These are phyloP conservation scores for Leptopterna dolabrata DNA, from an alignment of 2,888 invertebrate genomes.

Conservation along the genomic window DNA sequence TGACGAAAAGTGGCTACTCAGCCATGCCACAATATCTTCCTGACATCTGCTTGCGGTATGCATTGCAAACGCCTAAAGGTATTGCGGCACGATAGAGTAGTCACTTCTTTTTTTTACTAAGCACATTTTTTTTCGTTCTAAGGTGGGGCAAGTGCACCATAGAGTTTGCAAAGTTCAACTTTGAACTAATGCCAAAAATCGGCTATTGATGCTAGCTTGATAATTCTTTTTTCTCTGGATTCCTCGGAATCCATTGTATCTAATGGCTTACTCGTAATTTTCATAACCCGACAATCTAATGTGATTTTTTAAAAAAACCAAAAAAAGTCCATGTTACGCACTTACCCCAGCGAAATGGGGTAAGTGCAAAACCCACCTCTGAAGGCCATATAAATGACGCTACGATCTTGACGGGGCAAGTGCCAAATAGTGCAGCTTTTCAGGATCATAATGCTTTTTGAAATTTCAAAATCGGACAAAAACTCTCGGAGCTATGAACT, in stretches of 20 bases:
- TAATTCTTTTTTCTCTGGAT: neutral
- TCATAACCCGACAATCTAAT: neutral
- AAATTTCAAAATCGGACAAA: slow-evolving; percentile 5
- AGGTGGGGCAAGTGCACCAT: slow-evolving; percentile 9
- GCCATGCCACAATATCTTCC: too few species aligned
- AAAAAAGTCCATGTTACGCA: neutral
- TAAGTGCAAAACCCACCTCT: neutral
- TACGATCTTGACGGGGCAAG: slow-evolving; percentile 2
- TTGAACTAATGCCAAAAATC: neutral
- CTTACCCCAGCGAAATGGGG: neutral
- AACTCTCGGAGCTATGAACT: slow-evolving; percentile 3
- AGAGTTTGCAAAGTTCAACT: slow-evolving; percentile 5
- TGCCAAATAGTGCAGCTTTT: neutral
- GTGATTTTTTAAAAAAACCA: neutral
- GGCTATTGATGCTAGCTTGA: neutral
- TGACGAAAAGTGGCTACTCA: too few species aligned
- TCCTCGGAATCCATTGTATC: neutral
- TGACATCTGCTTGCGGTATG: too few species aligned
- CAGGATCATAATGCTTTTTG: slow-evolving; percentile 1
- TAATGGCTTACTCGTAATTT: neutral
- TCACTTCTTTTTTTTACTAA: too few species aligned
- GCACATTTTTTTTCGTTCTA: too few species aligned
- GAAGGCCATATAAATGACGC: neutral
- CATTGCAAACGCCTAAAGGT: too few species aligned
- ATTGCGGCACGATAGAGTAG: too few species aligned